Percentiles rank a stretch among this genome's conserved stretches.
Conservation (phyloP, 1,140 invertebrate species). For the Gonatopus flavifemur region DNA sequence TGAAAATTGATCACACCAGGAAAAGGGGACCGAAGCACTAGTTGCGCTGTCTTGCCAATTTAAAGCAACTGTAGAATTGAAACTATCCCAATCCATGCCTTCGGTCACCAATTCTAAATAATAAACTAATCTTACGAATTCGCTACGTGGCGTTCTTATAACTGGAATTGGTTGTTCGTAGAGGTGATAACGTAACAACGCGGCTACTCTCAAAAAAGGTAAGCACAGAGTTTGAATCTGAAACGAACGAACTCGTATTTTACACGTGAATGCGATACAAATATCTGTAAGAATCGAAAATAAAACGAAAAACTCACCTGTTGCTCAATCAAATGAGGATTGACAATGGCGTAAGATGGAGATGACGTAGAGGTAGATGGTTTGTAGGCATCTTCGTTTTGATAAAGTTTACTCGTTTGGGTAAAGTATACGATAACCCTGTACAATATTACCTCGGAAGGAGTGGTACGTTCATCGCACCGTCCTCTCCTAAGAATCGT, state of each 20-base stretch:
- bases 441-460: slow-evolving; percentile 40
- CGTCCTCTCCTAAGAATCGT: slow-evolving; percentile 37
- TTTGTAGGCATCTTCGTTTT: slow-evolving; percentile 19
- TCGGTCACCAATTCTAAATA: slow-evolving; percentile 74
- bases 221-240: slow-evolving; percentile 78
- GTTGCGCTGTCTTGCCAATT: slow-evolving; percentile 63
- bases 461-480: slow-evolving; percentile 24
- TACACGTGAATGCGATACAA: background rate
- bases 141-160: slow-evolving; percentile 63
- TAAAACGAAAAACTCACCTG: slow-evolving; percentile 27
- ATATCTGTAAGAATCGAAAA: background rate
- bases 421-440: slow-evolving; percentile 52
- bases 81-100: slow-evolving; percentile 67
- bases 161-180: slow-evolving; percentile 80
- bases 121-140: slow-evolving; percentile 74
- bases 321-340: slow-evolving; percentile 37
- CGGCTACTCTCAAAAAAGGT: slow-evolving; percentile 81
- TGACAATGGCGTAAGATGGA: slow-evolving; percentile 23
- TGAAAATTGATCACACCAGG: slow-evolving; percentile 70
- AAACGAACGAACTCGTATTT: slow-evolving; percentile 28
- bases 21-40: slow-evolving; percentile 52
- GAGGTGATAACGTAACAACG: slow-evolving; percentile 82
- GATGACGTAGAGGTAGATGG: slow-evolving; percentile 31
- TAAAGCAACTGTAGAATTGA: slow-evolving; percentile 67
- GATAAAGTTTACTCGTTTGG: slow-evolving; percentile 32